Evolutionary conservation across 1,140 invertebrate species (phyloP), one percentile per base, ranked within the genome.

Genomic region (Glomeris maerens): DNA sequence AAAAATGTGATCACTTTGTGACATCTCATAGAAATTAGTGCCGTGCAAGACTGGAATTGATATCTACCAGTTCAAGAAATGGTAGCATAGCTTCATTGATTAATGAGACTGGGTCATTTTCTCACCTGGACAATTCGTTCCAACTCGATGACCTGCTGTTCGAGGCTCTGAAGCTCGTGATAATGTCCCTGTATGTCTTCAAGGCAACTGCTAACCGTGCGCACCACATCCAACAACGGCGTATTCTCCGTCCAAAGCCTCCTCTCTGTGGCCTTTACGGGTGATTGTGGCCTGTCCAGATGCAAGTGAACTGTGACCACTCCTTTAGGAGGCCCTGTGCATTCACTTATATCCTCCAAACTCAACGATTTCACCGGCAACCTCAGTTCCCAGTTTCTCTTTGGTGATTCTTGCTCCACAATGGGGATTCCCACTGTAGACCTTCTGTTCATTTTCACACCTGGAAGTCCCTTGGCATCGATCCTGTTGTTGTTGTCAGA

Each of bases 131-230:
- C 57, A 45, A 71, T 60, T 38, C 61, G 56, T 49, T 70, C 61
- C 29, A 72, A 55, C 40, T 63, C 58, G 4, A 58, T 50, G 22
- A 70, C 59, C 2, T 66, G 58, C 51, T 66, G 62, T 53, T 73
- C 67, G 38, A 73, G 52, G 29, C 59, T 60, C 53, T 69, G 64
- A 47, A 73, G 55, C 52, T 71, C 68, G 10, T 63, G 59, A 54
- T 68, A 72, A 48, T 71, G 69, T 40, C 70, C 72, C 49, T 68
- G 70, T 48, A 71, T 69, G 55, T 72, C 71, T 55, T 72, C 70
- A 23, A 73, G 52, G 14, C 59, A 59, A 17, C 49, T 54, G n/a
- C 53, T 45, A 22, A 62, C 49, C 22, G 52, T 47, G 26, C 53
- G 50, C 2, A 62, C 55, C 23, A 60, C 58, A 54, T 62, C 50